Percentiles rank a stretch among this genome's conserved stretches.
phyloP scores from a whole-genome alignment of 1,140 invertebrate genomes.

The Lucilia cuprina region DNA sequence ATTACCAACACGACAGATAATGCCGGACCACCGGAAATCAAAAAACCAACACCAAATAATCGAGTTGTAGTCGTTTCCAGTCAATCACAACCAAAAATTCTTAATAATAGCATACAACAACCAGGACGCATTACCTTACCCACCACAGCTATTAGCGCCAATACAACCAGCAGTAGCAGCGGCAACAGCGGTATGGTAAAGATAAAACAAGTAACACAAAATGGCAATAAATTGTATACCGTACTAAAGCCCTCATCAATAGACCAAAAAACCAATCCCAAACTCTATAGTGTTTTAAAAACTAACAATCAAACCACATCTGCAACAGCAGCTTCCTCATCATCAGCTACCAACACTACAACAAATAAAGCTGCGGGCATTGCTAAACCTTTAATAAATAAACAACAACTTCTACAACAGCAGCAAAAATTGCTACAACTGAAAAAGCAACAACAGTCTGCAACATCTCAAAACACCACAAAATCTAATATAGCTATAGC shows the following conservation, averaged over 20 bases:
- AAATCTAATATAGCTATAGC: not conserved
- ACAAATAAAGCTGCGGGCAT: no score
- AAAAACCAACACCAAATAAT: conserved; percentile 43
- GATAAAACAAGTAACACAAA: conserved; percentile 31
- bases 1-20: conserved; percentile 36
- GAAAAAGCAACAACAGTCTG: not conserved
- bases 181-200: conserved; percentile 8
- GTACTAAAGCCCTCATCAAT: not conserved
- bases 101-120: conserved; percentile 13
- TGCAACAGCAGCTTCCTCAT: conserved; percentile 20
- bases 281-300: conserved; percentile 21
- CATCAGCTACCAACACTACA: not conserved
- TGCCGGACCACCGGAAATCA: conserved; percentile 48
- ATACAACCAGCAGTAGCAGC: not conserved
- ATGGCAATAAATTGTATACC: conserved; percentile 21
- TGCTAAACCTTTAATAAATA: conserved; percentile 9
- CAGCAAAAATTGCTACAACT: conserved; percentile 24
- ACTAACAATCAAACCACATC: conserved; percentile 16
- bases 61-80: conserved; percentile 20
- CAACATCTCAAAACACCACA: not conserved
- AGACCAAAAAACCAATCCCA: not conserved
- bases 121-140: not conserved
- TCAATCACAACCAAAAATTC: not conserved
- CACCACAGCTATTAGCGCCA: conserved; percentile 16
- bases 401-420: not conserved